phyloP scores from a whole-genome alignment of 2,888 invertebrate genomes.

The Drosophila histrio region DNA sequence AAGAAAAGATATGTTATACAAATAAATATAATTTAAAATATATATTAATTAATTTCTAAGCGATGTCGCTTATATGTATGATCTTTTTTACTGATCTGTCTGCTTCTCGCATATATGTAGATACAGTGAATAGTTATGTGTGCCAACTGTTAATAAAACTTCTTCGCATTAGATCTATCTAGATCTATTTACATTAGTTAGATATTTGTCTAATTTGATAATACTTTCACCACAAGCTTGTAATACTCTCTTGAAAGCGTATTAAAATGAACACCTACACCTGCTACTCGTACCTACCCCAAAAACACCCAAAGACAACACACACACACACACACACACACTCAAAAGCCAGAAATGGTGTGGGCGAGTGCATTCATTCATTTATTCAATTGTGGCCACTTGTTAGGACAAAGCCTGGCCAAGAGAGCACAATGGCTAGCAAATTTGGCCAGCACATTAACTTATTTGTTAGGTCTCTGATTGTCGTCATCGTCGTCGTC shows the following conservation, averaged over 20 bases:
- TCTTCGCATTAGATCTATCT: no score
- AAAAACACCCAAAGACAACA: no score
- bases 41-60: no score
- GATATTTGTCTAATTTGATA: not conserved
- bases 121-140: no score
- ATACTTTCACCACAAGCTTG: not conserved
- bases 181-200: no score
- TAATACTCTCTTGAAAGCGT: not conserved
- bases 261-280: constrained; percentile 21
- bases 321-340: not conserved
- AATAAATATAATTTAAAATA: no score
- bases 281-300: constrained; percentile 13
- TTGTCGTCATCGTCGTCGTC: constrained; percentile 64
- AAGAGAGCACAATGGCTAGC: constrained; percentile 56
- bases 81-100: no score
- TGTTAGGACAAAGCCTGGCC: constrained; percentile 67
- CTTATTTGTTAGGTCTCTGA: constrained; percentile 75
- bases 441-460: constrained; percentile 71
- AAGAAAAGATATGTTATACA: no score
- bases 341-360: not conserved
- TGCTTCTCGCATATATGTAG: no score
- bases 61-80: no score
- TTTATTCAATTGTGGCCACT: constrained; percentile 78
- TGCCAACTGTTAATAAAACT: no score
- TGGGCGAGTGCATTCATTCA: constrained; percentile 59